Percentiles rank a stretch among this genome's conserved stretches.
Evolutionary conservation across 2,113 vertebrate species (phyloP).

Genomic region (Ranitomeya variabilis): DNA sequence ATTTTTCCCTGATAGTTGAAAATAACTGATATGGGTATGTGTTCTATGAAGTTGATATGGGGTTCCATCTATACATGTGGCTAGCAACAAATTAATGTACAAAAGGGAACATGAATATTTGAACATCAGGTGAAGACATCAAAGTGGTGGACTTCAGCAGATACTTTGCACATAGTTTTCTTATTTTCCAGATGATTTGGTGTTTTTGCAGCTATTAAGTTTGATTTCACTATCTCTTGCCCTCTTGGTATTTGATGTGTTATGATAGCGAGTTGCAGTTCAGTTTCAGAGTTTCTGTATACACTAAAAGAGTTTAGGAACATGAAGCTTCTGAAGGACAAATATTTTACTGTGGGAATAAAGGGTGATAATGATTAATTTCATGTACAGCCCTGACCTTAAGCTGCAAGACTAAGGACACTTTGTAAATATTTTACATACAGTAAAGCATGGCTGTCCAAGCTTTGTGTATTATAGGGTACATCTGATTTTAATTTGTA

Average conservation of each 20-base stretch:
- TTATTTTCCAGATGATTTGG: background rate
- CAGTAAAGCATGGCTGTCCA: background rate
- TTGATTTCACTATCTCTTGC: background rate
- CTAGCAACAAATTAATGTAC: background rate
- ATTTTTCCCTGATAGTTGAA: no score
- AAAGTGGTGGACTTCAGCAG: background rate
- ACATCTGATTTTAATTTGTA: background rate
- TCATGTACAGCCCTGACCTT: background rate
- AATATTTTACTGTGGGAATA: conserved; percentile 5
- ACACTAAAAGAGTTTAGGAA: background rate
- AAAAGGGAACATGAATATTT: background rate
- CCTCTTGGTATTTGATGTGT: conserved; percentile 11
- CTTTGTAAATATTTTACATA: conserved; percentile 3
- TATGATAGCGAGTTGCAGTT: background rate
- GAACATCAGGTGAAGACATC: background rate
- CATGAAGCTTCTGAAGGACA: conserved; percentile 8
- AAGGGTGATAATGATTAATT: background rate
- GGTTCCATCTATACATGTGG: no score
- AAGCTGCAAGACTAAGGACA: background rate
- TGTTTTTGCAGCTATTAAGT: background rate
- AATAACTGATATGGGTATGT: no score
- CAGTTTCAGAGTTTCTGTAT: background rate
- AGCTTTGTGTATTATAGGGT: background rate
- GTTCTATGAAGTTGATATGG: no score
- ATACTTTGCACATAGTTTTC: background rate